Conservation (phyloP, 2,888 invertebrate genomes). For the Phorcus lineatus region DNA sequence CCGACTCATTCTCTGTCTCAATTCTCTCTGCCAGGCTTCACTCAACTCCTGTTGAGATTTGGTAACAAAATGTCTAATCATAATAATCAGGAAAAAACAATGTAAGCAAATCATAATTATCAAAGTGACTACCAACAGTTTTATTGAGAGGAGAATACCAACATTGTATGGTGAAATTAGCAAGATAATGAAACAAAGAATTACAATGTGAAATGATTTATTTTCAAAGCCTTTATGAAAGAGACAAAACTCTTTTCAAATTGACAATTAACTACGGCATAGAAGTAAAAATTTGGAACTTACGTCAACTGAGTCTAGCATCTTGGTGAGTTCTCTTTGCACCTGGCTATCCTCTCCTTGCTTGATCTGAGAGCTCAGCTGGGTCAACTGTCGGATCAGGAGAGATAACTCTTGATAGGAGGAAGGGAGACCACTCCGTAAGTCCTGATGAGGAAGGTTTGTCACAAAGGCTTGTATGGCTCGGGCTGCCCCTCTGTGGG, state of each 20-base stretch:
- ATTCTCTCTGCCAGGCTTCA: conserved; percentile 53
- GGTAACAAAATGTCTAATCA: neutral
- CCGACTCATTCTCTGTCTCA: neutral
- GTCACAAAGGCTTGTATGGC: conserved; percentile 69
- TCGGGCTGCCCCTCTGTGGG: conserved; percentile 66
- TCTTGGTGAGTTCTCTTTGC: conserved; percentile 51
- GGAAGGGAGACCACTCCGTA: conserved; percentile 62
- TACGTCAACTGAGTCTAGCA: conserved; percentile 64
- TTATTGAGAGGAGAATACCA: no score
- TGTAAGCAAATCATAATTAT: no score
- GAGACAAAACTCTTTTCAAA: no score
- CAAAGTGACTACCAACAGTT: no score
- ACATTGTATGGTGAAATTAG: no score
- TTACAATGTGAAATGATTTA: no score
- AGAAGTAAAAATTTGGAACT: conserved; percentile 23
- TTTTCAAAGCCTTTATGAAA: no score
- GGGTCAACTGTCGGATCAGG: conserved; percentile 59
- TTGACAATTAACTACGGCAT: no score
- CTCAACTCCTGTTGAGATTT: conserved; percentile 48
- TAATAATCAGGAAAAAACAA: neutral
- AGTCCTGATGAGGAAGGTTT: conserved; percentile 61
- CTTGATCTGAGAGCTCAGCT: conserved; percentile 53
- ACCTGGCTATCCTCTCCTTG: conserved; percentile 45
- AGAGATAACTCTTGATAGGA: conserved; percentile 64
- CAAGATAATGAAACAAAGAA: no score